Percentiles rank a stretch among this genome's conserved stretches.
Conservation (phyloP, 2,113 vertebrate genomes). For the Oxyura jamaicensis region DNA sequence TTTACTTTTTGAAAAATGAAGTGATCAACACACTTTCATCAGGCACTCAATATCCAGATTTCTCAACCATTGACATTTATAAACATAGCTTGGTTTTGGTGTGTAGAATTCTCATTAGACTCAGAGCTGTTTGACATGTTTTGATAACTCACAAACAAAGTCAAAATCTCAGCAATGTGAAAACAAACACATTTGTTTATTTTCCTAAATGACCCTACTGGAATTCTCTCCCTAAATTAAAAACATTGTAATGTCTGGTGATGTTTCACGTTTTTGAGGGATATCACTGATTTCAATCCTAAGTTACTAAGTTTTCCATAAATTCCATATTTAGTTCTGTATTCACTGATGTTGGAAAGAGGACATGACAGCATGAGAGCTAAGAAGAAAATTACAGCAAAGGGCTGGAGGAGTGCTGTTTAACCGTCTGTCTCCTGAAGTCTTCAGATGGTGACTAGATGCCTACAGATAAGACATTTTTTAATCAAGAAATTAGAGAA, state of each 20-base stretch:
- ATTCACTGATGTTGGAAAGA: not conserved
- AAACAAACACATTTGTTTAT: constrained; percentile 9
- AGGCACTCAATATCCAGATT: not conserved
- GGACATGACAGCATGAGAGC: not conserved
- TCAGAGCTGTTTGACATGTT: not conserved
- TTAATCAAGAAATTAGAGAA: constrained; percentile 44
- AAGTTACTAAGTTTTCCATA: not conserved
- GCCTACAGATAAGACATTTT: constrained; percentile 62
- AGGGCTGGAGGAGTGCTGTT: not conserved
- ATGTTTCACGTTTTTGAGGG: not conserved
- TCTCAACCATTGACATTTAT: constrained; percentile 2
- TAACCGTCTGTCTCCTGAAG: constrained; percentile 37
- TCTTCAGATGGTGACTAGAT: constrained; percentile 63
- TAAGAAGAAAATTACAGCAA: not conserved
- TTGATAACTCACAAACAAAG: constrained; percentile 7
- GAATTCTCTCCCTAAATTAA: not conserved
- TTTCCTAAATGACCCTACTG: not conserved
- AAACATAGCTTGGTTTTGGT: constrained; percentile 8
- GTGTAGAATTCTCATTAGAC: constrained; percentile 46
- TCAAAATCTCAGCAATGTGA: constrained; percentile 12
- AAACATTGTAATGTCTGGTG: not conserved
- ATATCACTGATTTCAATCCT: not conserved
- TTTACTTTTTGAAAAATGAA: not conserved
- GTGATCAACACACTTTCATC: not conserved
- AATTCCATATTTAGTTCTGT: not conserved